phyloP scores from a whole-genome alignment of 2,113 vertebrate species.

The Boulengeromyrus knoepffleri region DNA sequence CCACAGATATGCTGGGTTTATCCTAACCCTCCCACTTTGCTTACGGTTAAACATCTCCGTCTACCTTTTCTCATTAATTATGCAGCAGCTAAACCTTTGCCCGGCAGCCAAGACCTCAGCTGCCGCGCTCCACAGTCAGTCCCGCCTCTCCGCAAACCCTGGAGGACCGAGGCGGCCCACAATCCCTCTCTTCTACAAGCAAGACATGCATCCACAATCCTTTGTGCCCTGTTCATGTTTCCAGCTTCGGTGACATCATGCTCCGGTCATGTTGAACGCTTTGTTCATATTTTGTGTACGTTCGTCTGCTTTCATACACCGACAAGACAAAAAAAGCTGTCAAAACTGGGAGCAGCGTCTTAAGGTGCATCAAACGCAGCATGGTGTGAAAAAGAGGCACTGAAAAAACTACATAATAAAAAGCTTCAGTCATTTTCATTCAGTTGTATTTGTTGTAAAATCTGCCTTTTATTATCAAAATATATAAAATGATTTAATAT shows the following conservation, averaged over 20 bases:
- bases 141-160: not conserved
- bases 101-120: not conserved
- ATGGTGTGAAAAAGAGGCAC: not conserved
- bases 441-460: not conserved
- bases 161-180: not conserved
- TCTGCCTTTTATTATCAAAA: not conserved
- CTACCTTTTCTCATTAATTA: conserved; percentile 3
- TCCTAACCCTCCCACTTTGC: not conserved
- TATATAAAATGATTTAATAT: not conserved
- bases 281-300: not conserved
- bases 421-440: not conserved
- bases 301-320: not conserved
- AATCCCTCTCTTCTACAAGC: not conserved
- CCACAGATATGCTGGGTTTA: not conserved
- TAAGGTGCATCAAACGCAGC: not conserved
- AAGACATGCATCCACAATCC: not conserved
- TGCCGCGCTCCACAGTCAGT: not conserved
- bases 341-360: not conserved
- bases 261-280: not conserved
- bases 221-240: not conserved
- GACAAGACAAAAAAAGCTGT: not conserved
- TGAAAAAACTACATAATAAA: not conserved
- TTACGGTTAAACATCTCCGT: not conserved
- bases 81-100: not conserved
- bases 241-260: not conserved